Evolutionary conservation across 2,113 vertebrate species (phyloP).

Genomic region (Solea senegalensis): DNA sequence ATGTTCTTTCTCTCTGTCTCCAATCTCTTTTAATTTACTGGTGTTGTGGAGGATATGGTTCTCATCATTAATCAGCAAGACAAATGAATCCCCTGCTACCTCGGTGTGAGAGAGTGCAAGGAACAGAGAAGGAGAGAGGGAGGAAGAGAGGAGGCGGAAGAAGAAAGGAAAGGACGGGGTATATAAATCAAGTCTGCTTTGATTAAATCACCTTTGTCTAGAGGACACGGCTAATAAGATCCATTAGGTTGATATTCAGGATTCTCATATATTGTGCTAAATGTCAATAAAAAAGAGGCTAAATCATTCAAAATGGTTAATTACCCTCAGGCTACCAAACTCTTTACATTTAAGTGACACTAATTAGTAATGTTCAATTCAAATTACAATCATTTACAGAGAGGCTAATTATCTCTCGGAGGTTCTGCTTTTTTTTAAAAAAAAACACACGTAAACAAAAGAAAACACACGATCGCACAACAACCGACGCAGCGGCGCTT

Average conservation of each 20-base stretch:
- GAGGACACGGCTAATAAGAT: slow-evolving; percentile 78
- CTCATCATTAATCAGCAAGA: slow-evolving; percentile 83
- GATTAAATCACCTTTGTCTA: slow-evolving; percentile 79
- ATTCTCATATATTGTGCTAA: slow-evolving; percentile 64
- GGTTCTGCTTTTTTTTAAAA: slow-evolving; percentile 9
- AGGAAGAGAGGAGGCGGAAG: slow-evolving; percentile 33
- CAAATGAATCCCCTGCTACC: slow-evolving; percentile 76
- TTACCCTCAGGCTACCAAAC: slow-evolving; percentile 44
- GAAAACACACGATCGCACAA: not conserved
- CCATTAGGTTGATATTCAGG: slow-evolving; percentile 75
- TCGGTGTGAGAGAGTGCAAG: slow-evolving; percentile 38
- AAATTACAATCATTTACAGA: slow-evolving; percentile 58
- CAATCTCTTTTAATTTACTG: slow-evolving; percentile 80
- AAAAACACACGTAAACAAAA: not conserved
- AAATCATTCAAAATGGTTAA: slow-evolving; percentile 58
- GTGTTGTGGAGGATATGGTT: slow-evolving; percentile 79
- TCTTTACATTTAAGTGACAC: slow-evolving; percentile 60
- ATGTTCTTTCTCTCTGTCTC: slow-evolving; percentile 75
- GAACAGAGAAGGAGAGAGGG: slow-evolving; percentile 17
- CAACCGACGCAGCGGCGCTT: too few species aligned
- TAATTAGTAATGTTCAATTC: slow-evolving; percentile 63
- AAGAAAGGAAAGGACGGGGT: slow-evolving; percentile 53
- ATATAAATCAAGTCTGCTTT: slow-evolving; percentile 74
- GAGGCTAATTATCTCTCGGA: slow-evolving; percentile 40
- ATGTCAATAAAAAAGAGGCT: slow-evolving; percentile 69